phyloP scores from a whole-genome alignment of 2,113 vertebrate species.

The Hypomesus transpacificus region DNA sequence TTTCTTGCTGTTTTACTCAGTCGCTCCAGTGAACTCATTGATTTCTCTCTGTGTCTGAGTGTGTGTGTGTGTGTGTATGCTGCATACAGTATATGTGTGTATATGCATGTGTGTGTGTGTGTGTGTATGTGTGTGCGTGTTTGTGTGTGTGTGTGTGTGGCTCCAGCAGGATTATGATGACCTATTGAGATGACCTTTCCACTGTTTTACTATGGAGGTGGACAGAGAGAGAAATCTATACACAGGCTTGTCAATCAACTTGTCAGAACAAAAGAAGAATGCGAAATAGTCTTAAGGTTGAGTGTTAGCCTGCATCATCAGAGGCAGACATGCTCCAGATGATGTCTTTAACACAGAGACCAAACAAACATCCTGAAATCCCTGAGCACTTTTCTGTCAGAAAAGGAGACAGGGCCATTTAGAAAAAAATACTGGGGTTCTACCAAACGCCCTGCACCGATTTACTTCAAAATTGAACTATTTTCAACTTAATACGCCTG shows the following conservation, averaged over 20 bases:
- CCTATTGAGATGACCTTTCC: conserved; percentile 24
- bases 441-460: too few species aligned
- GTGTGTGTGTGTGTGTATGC: conserved; percentile 34
- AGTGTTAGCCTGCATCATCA: too few species aligned
- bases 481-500: too few species aligned
- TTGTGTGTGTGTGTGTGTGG: conserved; percentile 3
- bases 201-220: background rate
- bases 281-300: background rate
- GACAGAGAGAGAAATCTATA: background rate
- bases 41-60: conserved; percentile 40
- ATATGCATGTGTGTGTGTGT: background rate
- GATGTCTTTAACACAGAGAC: too few species aligned
- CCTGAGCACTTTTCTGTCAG: too few species aligned
- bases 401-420: too few species aligned
- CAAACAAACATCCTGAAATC: too few species aligned
- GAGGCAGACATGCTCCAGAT: too few species aligned
- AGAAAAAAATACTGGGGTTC: too few species aligned
- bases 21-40: conserved; percentile 37
- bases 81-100: conserved; percentile 26
- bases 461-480: too few species aligned
- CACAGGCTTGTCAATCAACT: background rate
- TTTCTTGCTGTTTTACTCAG: conserved; percentile 5
- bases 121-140: conserved; percentile 11
- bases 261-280: background rate
- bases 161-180: conserved; percentile 18